phyloP scores from a whole-genome alignment of 1,140 invertebrate genomes.

The Zaprionus ghesquierei region DNA sequence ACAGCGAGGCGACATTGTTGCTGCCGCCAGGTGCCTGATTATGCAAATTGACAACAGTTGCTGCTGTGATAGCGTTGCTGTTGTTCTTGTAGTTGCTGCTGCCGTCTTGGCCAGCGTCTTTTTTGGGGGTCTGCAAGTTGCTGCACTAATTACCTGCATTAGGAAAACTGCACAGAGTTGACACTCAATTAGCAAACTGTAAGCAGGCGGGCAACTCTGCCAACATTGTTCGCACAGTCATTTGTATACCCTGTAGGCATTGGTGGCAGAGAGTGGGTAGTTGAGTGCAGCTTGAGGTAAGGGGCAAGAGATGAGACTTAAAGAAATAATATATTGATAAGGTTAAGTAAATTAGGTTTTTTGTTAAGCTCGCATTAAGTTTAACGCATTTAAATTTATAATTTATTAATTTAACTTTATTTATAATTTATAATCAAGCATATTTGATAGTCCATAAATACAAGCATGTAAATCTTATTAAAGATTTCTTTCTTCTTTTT shows the following conservation, averaged over 20 bases:
- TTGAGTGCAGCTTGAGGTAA: neutral
- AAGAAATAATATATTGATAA: too few relatives aligned
- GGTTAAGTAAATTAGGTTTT: too few relatives aligned
- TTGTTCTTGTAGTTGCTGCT: conserved; percentile 2
- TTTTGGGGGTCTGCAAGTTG: conserved; percentile 30
- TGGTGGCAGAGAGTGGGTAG: neutral
- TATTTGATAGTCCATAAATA: too few relatives aligned
- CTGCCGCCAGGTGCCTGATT: conserved; percentile 28
- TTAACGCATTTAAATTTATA: too few relatives aligned
- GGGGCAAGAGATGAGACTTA: too few relatives aligned
- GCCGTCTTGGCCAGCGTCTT: conserved; percentile 38
- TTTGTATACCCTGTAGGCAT: neutral
- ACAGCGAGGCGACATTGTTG: conserved; percentile 34
- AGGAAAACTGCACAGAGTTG: conserved; percentile 68
- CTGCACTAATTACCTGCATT: conserved; percentile 72
- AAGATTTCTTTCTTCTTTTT: too few relatives aligned
- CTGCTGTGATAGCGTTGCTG: conserved; percentile 1
- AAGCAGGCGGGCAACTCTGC: conserved; percentile 39
- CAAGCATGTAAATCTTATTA: too few relatives aligned
- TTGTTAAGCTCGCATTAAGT: too few relatives aligned
- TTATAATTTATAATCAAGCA: too few relatives aligned
- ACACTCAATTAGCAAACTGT: conserved; percentile 74
- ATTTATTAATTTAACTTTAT: too few relatives aligned
- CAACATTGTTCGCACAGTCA: neutral
- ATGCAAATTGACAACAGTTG: conserved; percentile 47